Evolutionary conservation across 2,888 invertebrate species (phyloP).

Genomic region (Didymodactylos carnosus): DNA sequence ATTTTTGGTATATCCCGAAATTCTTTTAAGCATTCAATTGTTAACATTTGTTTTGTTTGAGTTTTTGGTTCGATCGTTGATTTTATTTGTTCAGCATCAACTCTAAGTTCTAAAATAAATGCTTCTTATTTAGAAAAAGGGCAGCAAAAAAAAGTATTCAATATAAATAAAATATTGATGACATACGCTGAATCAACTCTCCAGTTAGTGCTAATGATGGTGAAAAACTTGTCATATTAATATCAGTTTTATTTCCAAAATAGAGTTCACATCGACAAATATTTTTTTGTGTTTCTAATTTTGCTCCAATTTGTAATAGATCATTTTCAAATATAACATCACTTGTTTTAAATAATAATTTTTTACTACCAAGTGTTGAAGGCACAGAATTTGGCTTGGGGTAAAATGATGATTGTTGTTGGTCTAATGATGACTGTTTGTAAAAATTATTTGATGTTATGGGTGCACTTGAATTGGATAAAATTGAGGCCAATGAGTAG

Average conservation of each 20-base stretch:
- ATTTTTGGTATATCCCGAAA: constrained; percentile 46
- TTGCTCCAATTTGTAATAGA: constrained; percentile 69
- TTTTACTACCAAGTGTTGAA: too few relatives aligned
- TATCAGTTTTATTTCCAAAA: constrained; percentile 81
- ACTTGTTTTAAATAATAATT: constrained; percentile 80
- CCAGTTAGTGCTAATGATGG: constrained; percentile 53
- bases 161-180: constrained; percentile 18
- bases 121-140: too few relatives aligned
- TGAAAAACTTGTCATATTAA: constrained; percentile 41
- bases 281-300: constrained; percentile 86
- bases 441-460: background rate
- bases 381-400: too few relatives aligned
- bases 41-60: constrained; percentile 91
- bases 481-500: background rate
- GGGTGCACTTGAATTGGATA: background rate
- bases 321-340: constrained; percentile 96
- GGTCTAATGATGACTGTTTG: too few relatives aligned
- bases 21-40: constrained; percentile 88
- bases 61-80: constrained; percentile 80
- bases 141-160: constrained; percentile 38
- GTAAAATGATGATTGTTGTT: background rate
- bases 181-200: constrained; percentile 40
- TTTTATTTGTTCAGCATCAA: constrained; percentile 85
- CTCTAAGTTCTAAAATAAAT: constrained; percentile 36
- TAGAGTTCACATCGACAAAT: constrained; percentile 81